Evolutionary conservation across 2,797 vertebrate species (phyloP).

Genomic region (Pteronotus mesoamericanus): DNA sequence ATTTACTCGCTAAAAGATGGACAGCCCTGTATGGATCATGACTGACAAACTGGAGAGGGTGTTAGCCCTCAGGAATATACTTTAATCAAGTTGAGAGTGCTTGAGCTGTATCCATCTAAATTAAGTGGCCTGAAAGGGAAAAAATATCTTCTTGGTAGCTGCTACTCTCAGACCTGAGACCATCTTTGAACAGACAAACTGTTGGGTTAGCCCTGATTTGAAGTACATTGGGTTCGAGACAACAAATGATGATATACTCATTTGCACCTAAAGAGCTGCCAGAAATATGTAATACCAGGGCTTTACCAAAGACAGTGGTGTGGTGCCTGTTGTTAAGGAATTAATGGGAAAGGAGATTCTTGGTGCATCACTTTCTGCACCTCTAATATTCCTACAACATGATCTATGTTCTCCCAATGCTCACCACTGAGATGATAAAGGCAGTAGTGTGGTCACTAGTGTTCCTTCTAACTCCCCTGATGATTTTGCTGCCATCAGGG

Average conservation of each 20-base stretch:
- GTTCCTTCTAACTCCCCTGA: too few species aligned
- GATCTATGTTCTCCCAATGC: too few species aligned
- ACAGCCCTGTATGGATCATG: slow-evolving; percentile 99
- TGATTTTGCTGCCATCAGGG: too few species aligned
- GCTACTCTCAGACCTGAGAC: slow-evolving; percentile 97
- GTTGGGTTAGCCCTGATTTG: slow-evolving; percentile 96
- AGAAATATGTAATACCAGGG: slow-evolving; percentile 98
- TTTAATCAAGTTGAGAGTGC: slow-evolving; percentile 95
- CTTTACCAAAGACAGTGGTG: slow-evolving; percentile 91
- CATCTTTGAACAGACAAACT: slow-evolving; percentile 99
- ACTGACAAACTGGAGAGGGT: slow-evolving; percentile 98
- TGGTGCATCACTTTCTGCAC: too few species aligned
- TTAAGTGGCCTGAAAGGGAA: slow-evolving; percentile 93
- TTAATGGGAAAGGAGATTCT: slow-evolving; percentile 98
- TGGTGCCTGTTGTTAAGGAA: slow-evolving; percentile 92
- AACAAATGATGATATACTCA: slow-evolving; percentile 88
- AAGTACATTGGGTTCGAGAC: slow-evolving; percentile 96
- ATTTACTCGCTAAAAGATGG: slow-evolving; percentile 98
- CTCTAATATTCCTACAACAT: too few species aligned
- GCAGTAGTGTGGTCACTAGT: too few species aligned
- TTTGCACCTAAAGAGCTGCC: slow-evolving; percentile 91
- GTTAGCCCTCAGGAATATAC: slow-evolving; percentile 98
- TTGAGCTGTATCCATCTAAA: slow-evolving; percentile 93
- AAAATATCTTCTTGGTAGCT: slow-evolving; percentile 93
- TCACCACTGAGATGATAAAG: too few species aligned